These are phyloP conservation scores for Arge pagana DNA, from an alignment of 2,888 invertebrate genomes.

Conservation along the genomic window DNA sequence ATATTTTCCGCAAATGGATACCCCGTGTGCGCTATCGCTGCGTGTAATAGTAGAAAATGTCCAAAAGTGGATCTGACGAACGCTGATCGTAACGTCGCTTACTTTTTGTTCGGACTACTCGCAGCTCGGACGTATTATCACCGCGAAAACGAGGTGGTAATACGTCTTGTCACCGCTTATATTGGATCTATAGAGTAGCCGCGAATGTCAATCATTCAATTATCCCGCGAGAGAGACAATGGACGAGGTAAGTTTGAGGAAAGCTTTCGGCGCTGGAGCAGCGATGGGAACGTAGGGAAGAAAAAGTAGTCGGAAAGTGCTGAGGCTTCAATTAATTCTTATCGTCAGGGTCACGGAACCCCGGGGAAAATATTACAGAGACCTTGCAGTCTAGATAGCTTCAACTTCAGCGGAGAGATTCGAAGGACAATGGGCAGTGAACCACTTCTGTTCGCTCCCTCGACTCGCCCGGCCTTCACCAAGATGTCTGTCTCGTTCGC, in stretches of 20 bases:
- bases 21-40: too few relatives aligned
- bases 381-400: constrained; percentile 35
- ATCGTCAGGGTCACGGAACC: constrained; percentile 43
- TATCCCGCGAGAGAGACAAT: constrained; percentile 15
- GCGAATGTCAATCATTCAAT: constrained; percentile 18
- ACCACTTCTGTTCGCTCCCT: constrained; percentile 34
- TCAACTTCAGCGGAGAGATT: constrained; percentile 36
- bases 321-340: constrained; percentile 47
- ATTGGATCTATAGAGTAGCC: too few relatives aligned
- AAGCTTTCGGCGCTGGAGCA: constrained; percentile 6
- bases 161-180: too few relatives aligned
- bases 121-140: too few relatives aligned
- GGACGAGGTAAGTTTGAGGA: constrained; percentile 8
- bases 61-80: too few relatives aligned
- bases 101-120: too few relatives aligned
- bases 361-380: constrained; percentile 21
- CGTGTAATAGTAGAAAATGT: too few relatives aligned
- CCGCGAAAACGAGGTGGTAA: too few relatives aligned
- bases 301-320: constrained; percentile 33
- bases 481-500: constrained; percentile 15
- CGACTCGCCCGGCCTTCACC: constrained; percentile 14
- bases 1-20: too few relatives aligned
- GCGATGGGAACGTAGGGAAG: background rate
- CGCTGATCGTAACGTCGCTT: too few relatives aligned
- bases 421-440: constrained; percentile 41